Percentiles rank a stretch among this genome's conserved stretches.
These are phyloP conservation scores for Meriones unguiculatus DNA, from an alignment of 2,113 vertebrate genomes.

Conservation along the genomic window DNA sequence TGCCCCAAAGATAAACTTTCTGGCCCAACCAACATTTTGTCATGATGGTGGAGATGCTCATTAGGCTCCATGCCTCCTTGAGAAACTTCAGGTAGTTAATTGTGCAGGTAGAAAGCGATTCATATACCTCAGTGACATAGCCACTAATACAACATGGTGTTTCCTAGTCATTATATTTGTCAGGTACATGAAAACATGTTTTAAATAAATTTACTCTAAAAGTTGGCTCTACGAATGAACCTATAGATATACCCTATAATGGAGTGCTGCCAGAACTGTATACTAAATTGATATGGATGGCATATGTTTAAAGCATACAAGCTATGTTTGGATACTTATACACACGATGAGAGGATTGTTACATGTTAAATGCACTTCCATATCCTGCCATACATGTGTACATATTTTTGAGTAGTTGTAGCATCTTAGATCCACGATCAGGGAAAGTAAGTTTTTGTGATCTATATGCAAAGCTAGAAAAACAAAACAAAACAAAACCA, in stretches of 20 bases:
- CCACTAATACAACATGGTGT: too few relatives aligned
- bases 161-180: neutral
- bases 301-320: neutral
- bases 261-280: neutral
- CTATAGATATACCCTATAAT: neutral
- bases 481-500: neutral
- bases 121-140: too few relatives aligned
- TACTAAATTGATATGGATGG: neutral
- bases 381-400: too few relatives aligned
- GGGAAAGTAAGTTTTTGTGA: neutral
- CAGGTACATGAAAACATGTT: neutral
- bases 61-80: neutral
- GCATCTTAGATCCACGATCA: neutral
- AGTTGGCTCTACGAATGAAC: neutral
- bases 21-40: neutral
- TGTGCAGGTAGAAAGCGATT: neutral
- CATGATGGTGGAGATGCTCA: neutral
- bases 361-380: neutral
- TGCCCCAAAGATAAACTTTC: neutral
- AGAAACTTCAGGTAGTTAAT: neutral
- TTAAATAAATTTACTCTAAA: neutral
- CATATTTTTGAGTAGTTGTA: neutral
- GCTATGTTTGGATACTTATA: neutral
- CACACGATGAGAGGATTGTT: neutral
- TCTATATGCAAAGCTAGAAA: neutral